These are phyloP conservation scores for Odontomachus brunneus DNA, from an alignment of 1,140 invertebrate species.

Conservation along the genomic window DNA sequence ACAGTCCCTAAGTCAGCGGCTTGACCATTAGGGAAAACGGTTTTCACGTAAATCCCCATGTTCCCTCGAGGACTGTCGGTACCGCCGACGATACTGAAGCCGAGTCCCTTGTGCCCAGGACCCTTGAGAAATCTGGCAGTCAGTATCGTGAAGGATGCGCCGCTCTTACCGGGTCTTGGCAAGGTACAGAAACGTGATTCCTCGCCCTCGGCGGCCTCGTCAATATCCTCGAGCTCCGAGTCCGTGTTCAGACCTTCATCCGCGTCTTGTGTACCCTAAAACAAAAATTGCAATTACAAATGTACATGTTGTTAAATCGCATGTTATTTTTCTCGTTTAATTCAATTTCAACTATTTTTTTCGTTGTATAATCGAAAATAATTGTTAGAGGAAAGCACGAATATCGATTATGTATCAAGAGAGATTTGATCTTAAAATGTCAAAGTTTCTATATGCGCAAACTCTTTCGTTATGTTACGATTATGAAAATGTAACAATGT, in stretches of 20 bases:
- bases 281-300: neutral
- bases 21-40: conserved; percentile 94
- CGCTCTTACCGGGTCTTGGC: conserved; percentile 83
- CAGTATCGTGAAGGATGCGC: conserved; percentile 84
- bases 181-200: conserved; percentile 85
- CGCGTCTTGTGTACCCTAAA: conserved; percentile 76
- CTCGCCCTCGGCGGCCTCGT: conserved; percentile 80
- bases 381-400: too few relatives aligned
- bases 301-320: neutral
- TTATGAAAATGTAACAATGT: neutral
- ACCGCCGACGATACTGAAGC: conserved; percentile 96
- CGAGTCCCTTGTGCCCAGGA: conserved; percentile 93
- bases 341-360: too few relatives aligned
- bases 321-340: too few relatives aligned
- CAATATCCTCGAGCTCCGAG: conserved; percentile 83
- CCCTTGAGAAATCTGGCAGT: conserved; percentile 92
- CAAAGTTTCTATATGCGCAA: neutral
- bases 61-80: conserved; percentile 94
- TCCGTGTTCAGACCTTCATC: conserved; percentile 83
- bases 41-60: conserved; percentile 97
- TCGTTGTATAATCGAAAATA: too few relatives aligned
- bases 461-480: neutral
- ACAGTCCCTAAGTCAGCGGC: conserved; percentile 93
- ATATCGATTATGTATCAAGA: too few relatives aligned
- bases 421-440: too few relatives aligned